Evolutionary conservation across 1,140 invertebrate genomes (phyloP), one percentile per base, ranked within the genome.

Genomic region (Pristionchus pacificus): DNA sequence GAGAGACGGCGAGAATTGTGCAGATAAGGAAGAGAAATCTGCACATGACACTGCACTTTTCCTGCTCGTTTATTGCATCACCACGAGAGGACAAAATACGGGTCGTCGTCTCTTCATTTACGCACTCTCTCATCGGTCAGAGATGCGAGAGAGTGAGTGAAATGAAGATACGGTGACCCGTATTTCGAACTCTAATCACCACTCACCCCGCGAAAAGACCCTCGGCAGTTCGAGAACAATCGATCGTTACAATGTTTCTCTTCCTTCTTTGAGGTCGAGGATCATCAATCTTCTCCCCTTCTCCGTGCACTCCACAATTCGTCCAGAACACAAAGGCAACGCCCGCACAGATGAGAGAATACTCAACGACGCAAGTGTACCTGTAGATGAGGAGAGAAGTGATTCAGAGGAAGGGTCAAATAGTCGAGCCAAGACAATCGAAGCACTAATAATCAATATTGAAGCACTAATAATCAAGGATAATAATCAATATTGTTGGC

Each of bases 251-350:
- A 32, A 68, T 58, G 24, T 66, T 73, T 1, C 71, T 29, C 60
- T 68, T 68, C 33, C n/a, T 68, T 33, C 62, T 49, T 38, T 64
- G 6, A 49, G 38, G 6, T 49, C 38, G 6, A 10, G 38, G 19
- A 49, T 49, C 38, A 49, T 6, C 6, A 49, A 49, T 6, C 19
- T 49, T 49, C 6, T 49, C 38, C 6, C 38, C 6, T 19, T 49
- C 38, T 6, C 6, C 38, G 19, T 49, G 38, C 6, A 10, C 19
- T 19, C 19, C 19, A 19, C 38, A 25, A 38, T 66, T 73, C 2
- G 62, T 60, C 71, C 71, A 73, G 49, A 73, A 73, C n/a, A 73
- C 71, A 24, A 73, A 73, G 0, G 71, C 71, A 25, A 73, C 71
- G 30, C 71, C 71, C 30, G 71, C 71, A 58, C 71, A 73, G 29